Percentiles rank a stretch among this genome's conserved stretches.
Evolutionary conservation across 2,113 vertebrate genomes (phyloP).

Genomic region (Syrmaticus mikado): DNA sequence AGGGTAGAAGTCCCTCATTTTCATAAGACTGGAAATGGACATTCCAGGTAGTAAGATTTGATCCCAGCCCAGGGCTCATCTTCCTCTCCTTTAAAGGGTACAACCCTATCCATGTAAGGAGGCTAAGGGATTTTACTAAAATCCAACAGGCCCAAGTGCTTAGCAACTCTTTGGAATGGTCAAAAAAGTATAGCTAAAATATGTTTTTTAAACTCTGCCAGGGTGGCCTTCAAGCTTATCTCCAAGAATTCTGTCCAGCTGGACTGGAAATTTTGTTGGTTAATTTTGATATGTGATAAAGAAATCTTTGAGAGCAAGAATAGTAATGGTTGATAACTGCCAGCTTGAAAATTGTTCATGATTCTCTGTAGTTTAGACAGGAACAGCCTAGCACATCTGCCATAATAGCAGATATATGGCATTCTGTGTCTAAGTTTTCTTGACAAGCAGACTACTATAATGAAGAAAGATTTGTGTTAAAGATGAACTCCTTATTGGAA

Average conservation of each 20-base stretch:
- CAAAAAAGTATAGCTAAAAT: background rate
- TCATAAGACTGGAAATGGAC: background rate
- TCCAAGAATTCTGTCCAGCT: background rate
- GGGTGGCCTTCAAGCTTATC: background rate
- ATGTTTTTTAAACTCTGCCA: background rate
- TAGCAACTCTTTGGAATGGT: background rate
- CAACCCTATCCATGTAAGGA: background rate
- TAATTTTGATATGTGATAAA: background rate
- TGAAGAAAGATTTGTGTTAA: conserved; percentile 52
- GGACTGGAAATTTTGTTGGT: background rate
- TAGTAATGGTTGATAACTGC: conserved; percentile 37
- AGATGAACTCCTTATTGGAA: conserved; percentile 38
- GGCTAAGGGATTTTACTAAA: background rate
- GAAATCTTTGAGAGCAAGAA: background rate
- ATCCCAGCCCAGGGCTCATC: background rate
- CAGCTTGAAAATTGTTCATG: conserved; percentile 23
- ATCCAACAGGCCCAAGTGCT: background rate
- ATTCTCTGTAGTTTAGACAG: conserved; percentile 13
- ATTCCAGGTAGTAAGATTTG: background rate
- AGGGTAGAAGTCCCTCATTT: background rate
- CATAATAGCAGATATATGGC: background rate
- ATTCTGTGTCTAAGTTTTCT: conserved; percentile 20
- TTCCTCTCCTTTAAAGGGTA: background rate
- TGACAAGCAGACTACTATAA: conserved; percentile 48
- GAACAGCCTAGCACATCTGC: conserved; percentile 17